These are phyloP conservation scores for Stictonetta naevosa DNA, from an alignment of 2,113 vertebrate genomes.

Conservation along the genomic window DNA sequence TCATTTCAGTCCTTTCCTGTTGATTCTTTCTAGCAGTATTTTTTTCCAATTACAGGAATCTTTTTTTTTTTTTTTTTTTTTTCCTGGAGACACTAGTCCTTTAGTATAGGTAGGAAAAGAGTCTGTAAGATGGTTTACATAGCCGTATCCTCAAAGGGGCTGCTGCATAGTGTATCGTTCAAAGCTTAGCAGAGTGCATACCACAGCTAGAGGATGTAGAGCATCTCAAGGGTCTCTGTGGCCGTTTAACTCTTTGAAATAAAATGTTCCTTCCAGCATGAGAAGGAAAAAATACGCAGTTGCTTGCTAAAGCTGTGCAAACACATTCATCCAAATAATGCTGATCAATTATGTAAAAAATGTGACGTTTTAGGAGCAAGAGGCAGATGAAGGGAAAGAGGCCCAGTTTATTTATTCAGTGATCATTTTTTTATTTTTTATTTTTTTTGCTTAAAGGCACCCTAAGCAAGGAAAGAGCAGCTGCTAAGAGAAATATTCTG, in stretches of 20 bases:
- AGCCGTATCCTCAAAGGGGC: conserved; percentile 58
- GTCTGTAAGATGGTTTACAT: conserved; percentile 63
- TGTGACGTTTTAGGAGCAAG: background rate
- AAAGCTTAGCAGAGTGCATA: conserved; percentile 61
- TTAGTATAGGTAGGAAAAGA: conserved; percentile 83
- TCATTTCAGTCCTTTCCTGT: conserved; percentile 63
- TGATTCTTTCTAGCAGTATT: conserved; percentile 79
- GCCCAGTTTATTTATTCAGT: background rate
- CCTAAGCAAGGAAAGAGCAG: background rate
- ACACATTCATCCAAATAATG: background rate
- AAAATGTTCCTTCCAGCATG: conserved; percentile 30
- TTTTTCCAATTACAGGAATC: conserved; percentile 87
- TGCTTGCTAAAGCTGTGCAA: conserved; percentile 61
- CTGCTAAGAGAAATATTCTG: background rate
- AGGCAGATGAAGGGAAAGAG: background rate
- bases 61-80: conserved; percentile 75
- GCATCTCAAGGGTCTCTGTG: conserved; percentile 49
- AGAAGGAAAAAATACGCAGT: conserved; percentile 32
- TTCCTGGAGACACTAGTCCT: conserved; percentile 81
- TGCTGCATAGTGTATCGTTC: conserved; percentile 46
- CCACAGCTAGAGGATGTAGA: conserved; percentile 62
- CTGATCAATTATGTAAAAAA: conserved; percentile 21
- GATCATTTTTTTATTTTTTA: background rate
- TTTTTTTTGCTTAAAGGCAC: conserved; percentile 9
- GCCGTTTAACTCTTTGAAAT: conserved; percentile 64